phyloP scores from a whole-genome alignment of 2,113 vertebrate species.

The Sisor rabdophorus region DNA sequence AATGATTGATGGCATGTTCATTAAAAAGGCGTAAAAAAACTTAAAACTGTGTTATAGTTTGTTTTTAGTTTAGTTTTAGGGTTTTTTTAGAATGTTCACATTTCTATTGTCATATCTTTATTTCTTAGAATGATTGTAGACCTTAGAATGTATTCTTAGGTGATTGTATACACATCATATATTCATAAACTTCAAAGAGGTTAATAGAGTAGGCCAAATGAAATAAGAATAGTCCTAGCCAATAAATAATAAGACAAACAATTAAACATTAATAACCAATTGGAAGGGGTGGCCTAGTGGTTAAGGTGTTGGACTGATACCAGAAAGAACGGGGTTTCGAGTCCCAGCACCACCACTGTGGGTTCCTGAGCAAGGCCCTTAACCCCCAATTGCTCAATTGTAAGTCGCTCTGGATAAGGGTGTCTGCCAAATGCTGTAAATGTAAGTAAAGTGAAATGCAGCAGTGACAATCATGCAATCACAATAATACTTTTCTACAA shows the following conservation, averaged over 20 bases:
- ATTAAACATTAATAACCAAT: background rate
- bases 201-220: background rate
- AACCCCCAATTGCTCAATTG: too few relatives aligned
- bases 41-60: background rate
- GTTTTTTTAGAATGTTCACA: too few relatives aligned
- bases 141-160: background rate
- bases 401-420: too few relatives aligned
- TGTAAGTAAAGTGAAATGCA: too few relatives aligned
- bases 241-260: background rate
- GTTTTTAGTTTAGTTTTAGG: background rate
- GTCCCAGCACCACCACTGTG: too few relatives aligned
- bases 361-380: too few relatives aligned
- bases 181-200: background rate
- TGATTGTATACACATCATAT: background rate
- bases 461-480: background rate
- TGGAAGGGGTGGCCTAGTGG: too few relatives aligned
- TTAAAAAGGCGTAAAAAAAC: slow-evolving; percentile 30
- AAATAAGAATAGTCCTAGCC: background rate
- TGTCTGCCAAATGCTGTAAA: too few relatives aligned
- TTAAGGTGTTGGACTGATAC: too few relatives aligned
- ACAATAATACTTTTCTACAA: background rate
- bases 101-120: too few relatives aligned
- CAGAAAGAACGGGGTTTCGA: too few relatives aligned
- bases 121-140: too few relatives aligned
- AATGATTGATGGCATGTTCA: slow-evolving; percentile 38